A percentile compares a stretch with the other conserved stretches of the same genome.
Conservation (phyloP, 2,113 vertebrate genomes). For the Hyperopisus bebe region DNA sequence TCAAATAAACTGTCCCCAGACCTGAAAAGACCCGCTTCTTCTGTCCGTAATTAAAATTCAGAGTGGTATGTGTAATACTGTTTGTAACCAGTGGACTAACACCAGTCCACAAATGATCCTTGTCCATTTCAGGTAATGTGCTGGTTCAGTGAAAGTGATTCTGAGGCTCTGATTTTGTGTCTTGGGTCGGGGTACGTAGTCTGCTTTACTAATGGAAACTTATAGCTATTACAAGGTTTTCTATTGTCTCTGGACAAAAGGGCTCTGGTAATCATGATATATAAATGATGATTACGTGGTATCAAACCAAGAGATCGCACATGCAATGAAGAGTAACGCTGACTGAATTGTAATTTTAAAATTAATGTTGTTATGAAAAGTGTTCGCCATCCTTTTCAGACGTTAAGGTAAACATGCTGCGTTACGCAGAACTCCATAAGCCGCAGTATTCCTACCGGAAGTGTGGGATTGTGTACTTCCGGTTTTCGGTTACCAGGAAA, state of each 20-base stretch:
- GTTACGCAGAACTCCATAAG: slow-evolving; percentile 26
- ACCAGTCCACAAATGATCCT: too few species aligned
- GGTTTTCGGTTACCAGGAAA: slow-evolving; percentile 62
- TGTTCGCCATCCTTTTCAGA: not conserved
- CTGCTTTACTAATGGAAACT: not conserved
- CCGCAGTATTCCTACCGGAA: not conserved
- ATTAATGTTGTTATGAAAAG: not conserved
- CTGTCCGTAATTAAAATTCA: not conserved
- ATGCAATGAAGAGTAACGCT: not conserved
- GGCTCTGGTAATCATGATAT: not conserved
- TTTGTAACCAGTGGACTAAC: not conserved
- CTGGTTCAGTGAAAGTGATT: not conserved
- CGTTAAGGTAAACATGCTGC: not conserved
- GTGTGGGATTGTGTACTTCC: slow-evolving; percentile 26
- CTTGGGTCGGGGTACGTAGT: not conserved
- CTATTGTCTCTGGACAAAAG: not conserved
- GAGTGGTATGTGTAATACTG: not conserved
- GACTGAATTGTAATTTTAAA: not conserved
- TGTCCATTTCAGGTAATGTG: not conserved
- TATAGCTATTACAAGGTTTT: not conserved
- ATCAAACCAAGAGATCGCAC: not conserved
- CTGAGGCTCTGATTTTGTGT: not conserved
- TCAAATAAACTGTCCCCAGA: not conserved
- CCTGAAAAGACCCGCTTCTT: not conserved
- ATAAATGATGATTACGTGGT: not conserved